A percentile compares a stretch with the other conserved stretches of the same genome.
Evolutionary conservation across 1,140 invertebrate genomes (phyloP).

Genomic region (Octopus sinensis): DNA sequence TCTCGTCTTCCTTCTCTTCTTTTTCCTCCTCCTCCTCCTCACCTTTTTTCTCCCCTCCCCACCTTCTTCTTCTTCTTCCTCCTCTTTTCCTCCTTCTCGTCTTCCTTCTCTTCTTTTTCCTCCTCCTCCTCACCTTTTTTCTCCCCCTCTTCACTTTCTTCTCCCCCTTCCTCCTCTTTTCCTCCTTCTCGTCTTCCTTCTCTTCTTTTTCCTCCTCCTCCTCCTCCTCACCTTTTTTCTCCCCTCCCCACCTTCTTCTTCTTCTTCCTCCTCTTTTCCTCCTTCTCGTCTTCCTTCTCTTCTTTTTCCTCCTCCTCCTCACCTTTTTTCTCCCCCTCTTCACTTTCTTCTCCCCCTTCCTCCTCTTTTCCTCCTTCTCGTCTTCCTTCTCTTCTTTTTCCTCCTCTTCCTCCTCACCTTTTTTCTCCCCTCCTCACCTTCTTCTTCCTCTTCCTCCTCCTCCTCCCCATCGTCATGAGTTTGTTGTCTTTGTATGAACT

Average conservation of each 20-base stretch:
- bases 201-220: not conserved
- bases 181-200: not conserved
- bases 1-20: not conserved
- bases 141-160: not conserved
- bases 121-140: not conserved
- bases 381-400: not conserved
- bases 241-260: not conserved
- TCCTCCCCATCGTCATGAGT: not conserved
- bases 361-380: not conserved
- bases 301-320: not conserved
- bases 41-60: not conserved
- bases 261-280: not conserved
- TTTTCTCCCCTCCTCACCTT: not conserved
- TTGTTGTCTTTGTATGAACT: too few relatives aligned
- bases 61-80: not conserved
- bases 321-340: not conserved
- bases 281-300: not conserved
- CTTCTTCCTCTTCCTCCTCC: not conserved
- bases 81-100: not conserved
- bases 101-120: not conserved
- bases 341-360: not conserved
- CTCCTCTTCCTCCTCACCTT: not conserved
- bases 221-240: not conserved
- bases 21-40: not conserved
- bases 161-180: not conserved